A percentile compares a stretch with the other conserved stretches of the same genome.
phyloP scores from a whole-genome alignment of 2,888 invertebrate species.

The Pterostichus niger region DNA sequence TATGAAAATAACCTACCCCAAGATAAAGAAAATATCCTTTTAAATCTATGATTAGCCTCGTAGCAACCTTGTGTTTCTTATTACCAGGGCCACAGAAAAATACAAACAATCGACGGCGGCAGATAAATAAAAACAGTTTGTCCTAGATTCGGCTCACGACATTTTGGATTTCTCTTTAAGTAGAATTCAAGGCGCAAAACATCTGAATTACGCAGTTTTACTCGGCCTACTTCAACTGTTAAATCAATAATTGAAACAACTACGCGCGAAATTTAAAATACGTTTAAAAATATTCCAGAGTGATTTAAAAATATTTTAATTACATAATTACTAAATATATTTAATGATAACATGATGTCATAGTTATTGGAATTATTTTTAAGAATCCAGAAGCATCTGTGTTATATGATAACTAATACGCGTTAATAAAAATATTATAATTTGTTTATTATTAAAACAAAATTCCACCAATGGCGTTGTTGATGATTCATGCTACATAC shows the following conservation, averaged over 20 bases:
- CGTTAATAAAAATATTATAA: constrained; percentile 11
- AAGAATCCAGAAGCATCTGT: too few relatives aligned
- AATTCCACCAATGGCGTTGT: constrained; percentile 31
- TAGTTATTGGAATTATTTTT: too few relatives aligned
- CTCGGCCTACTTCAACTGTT: not conserved
- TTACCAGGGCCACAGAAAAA: constrained; percentile 29
- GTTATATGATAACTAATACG: not conserved
- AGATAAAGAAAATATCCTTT: constrained; percentile 8
- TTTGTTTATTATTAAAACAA: constrained; percentile 52
- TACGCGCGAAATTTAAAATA: constrained; percentile 13
- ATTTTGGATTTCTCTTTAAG: too few relatives aligned
- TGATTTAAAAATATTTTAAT: not conserved
- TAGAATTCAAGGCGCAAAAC: not conserved
- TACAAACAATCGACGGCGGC: not conserved
- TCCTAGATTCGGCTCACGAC: constrained; percentile 23
- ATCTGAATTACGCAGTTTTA: constrained; percentile 26
- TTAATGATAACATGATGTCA: not conserved
- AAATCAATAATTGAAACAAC: constrained; percentile 11
- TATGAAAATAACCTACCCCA: constrained; percentile 42
- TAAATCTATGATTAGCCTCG: constrained; percentile 2
- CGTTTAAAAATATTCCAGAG: not conserved
- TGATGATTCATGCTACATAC: constrained; percentile 19
- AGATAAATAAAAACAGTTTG: constrained; percentile 2
- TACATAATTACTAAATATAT: not conserved
- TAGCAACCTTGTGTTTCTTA: constrained; percentile 2